These are phyloP conservation scores for Idaea straminata DNA, from an alignment of 2,888 invertebrate genomes.

Conservation along the genomic window DNA sequence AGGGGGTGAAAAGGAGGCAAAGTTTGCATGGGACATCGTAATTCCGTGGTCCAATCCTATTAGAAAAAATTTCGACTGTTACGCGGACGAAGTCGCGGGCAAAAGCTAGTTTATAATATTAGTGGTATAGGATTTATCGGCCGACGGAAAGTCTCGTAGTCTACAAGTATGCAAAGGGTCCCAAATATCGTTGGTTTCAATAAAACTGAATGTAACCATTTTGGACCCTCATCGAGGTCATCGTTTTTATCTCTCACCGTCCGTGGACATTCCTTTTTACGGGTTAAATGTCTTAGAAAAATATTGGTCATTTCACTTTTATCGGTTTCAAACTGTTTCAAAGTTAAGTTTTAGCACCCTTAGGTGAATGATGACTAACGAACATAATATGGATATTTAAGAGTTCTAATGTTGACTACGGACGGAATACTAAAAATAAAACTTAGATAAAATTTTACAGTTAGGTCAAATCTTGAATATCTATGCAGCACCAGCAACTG, in stretches of 20 bases:
- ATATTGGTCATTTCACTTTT: neutral
- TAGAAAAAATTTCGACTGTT: too few species aligned
- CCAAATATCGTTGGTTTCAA: neutral
- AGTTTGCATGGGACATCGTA: too few species aligned
- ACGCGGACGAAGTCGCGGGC: too few species aligned
- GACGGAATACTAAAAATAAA: too few species aligned
- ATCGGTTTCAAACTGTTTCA: neutral
- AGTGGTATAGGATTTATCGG: neutral
- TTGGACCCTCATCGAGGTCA: constrained; percentile 20
- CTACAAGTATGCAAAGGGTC: neutral
- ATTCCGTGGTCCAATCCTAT: too few species aligned
- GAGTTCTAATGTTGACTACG: neutral
- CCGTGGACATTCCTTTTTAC: constrained; percentile 1
- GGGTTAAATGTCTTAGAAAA: constrained; percentile 1
- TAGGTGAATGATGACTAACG: neutral
- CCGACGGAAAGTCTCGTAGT: neutral
- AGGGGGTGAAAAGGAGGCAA: too few species aligned
- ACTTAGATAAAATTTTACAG: too few species aligned
- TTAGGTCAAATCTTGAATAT: too few species aligned
- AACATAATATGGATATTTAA: neutral
- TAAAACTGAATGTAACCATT: constrained; percentile 5
- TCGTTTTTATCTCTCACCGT: constrained; percentile 20
- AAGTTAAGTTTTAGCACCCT: neutral
- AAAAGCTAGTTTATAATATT: too few species aligned
- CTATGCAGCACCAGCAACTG: too few species aligned